Evolutionary conservation across 2,113 vertebrate genomes (phyloP).

Genomic region (Elaphurus davidianus): DNA sequence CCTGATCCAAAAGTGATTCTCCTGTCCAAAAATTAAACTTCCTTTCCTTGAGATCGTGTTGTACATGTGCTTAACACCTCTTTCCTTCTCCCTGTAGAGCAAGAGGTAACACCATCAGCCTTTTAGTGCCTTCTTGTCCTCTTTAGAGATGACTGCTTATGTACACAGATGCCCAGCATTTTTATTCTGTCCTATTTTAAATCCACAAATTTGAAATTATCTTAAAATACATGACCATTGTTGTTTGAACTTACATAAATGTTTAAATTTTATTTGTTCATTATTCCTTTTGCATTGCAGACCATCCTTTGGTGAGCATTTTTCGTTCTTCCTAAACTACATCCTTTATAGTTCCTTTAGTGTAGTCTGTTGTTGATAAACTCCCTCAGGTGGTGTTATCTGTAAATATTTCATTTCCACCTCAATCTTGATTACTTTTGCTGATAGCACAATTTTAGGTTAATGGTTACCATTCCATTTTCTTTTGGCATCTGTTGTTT

Average conservation of each 20-base stretch:
- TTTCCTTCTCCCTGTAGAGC: neutral
- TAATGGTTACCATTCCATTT: neutral
- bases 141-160: neutral
- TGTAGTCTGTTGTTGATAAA: neutral
- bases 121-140: neutral
- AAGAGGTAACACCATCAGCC: neutral
- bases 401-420: neutral
- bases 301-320: neutral
- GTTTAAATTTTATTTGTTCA: constrained; percentile 9
- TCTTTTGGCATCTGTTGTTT: neutral
- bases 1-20: neutral
- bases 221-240: neutral
- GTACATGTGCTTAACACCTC: neutral
- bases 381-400: neutral
- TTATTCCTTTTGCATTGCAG: neutral
- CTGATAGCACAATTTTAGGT: neutral
- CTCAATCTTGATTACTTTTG: neutral
- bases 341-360: neutral
- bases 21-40: neutral
- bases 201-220: neutral
- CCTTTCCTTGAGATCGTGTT: neutral
- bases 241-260: constrained; percentile 4
- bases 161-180: neutral
- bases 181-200: constrained; percentile 8
- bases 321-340: neutral